A percentile compares a stretch with the other conserved stretches of the same genome.
These are phyloP conservation scores for Muschampia plurimacula DNA, from an alignment of 2,888 invertebrate genomes.

Conservation along the genomic window DNA sequence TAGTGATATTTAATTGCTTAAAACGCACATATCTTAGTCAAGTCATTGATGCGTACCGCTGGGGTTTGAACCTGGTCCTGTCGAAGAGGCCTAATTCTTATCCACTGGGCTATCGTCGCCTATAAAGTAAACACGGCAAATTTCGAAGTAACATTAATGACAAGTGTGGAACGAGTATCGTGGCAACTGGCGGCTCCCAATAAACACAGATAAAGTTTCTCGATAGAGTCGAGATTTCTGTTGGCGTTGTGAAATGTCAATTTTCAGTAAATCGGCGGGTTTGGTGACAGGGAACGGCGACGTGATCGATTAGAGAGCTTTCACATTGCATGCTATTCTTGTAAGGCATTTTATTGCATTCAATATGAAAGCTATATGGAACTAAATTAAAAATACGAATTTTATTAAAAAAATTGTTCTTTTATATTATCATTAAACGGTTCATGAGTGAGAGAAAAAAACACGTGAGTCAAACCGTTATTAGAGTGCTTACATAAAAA, in stretches of 20 bases:
- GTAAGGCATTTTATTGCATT: not conserved
- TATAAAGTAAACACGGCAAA: not conserved
- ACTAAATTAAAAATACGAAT: too few relatives aligned
- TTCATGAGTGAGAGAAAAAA: too few relatives aligned
- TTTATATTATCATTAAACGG: too few relatives aligned
- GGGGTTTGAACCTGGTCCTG: too few relatives aligned
- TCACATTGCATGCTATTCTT: slow-evolving; percentile 9
- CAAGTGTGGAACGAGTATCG: slow-evolving; percentile 24
- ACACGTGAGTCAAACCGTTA: too few relatives aligned
- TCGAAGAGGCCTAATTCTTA: too few relatives aligned
- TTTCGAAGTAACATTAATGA: slow-evolving; percentile 27
- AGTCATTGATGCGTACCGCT: too few relatives aligned
- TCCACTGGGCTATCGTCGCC: too few relatives aligned
- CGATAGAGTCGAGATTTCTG: slow-evolving; percentile 56
- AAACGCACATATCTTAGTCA: too few relatives aligned
- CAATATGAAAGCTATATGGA: not conserved
- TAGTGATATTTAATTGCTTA: too few relatives aligned
- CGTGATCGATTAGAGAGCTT: slow-evolving; percentile 50
- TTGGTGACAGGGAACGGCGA: slow-evolving; percentile 63
- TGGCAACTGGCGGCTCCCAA: slow-evolving; percentile 38
- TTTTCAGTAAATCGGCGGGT: slow-evolving; percentile 69
- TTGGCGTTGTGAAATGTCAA: slow-evolving; percentile 62
- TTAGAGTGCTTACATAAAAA: too few relatives aligned
- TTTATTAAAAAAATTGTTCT: too few relatives aligned
- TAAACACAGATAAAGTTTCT: slow-evolving; percentile 56